A percentile compares a stretch with the other conserved stretches of the same genome.
These are phyloP conservation scores for Rhea pennata DNA, from an alignment of 2,113 vertebrate genomes.

Conservation along the genomic window DNA sequence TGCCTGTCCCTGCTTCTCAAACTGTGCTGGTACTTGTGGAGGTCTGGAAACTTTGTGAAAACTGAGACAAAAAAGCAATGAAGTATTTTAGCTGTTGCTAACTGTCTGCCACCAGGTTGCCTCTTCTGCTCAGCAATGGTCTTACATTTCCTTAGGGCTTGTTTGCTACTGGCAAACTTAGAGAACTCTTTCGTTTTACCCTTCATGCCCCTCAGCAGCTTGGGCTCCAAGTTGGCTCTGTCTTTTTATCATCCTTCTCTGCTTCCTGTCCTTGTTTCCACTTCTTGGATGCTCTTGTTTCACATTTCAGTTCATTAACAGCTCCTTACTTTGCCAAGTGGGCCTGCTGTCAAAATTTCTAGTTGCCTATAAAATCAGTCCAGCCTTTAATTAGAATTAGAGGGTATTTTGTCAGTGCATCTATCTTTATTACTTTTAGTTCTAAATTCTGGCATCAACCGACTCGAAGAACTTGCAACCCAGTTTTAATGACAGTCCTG, in stretches of 20 bases:
- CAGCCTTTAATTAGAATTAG: background rate
- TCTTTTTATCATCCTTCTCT: background rate
- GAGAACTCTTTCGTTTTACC: background rate
- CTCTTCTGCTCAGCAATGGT: background rate
- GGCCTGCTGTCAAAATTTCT: background rate
- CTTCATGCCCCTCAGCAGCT: background rate
- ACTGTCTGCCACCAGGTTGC: background rate
- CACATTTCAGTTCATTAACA: background rate
- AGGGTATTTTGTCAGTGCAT: background rate
- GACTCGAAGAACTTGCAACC: background rate
- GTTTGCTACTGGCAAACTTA: background rate
- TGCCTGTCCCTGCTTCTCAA: background rate
- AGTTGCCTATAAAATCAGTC: background rate
- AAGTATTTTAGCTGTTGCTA: background rate
- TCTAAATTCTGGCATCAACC: background rate
- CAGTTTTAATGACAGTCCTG: background rate
- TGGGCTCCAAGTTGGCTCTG: background rate
- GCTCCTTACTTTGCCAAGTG: background rate
- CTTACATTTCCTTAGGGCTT: background rate
- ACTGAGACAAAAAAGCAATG: background rate
- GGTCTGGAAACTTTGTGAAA: background rate
- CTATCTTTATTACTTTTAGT: background rate
- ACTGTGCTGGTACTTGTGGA: background rate
- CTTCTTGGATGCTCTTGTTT: background rate
- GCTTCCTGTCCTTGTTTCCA: background rate